A percentile compares a stretch with the other conserved stretches of the same genome.
phyloP scores from a whole-genome alignment of 1,140 invertebrate genomes.

The Papilio helenus region DNA sequence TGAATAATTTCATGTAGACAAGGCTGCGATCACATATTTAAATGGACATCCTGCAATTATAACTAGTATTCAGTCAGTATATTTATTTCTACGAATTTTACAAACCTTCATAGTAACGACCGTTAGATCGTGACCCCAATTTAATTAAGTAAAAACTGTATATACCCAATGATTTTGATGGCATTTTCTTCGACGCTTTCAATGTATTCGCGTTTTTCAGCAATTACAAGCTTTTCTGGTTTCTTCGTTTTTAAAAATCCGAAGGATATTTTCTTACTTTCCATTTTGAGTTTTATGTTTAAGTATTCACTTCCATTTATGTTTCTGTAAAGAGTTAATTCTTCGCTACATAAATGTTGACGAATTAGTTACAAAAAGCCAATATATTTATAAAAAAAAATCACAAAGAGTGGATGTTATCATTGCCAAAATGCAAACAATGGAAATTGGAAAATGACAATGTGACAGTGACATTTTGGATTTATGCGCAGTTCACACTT shows the following conservation, averaged over 20 bases:
- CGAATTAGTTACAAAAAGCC: neutral
- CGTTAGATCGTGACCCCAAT: neutral
- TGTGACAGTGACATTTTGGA: too few species aligned
- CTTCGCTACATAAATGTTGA: neutral
- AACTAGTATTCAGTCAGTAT: neutral
- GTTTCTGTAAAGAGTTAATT: neutral
- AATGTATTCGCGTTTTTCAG: conserved; percentile 85
- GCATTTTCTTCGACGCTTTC: conserved; percentile 89
- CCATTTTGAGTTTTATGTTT: conserved; percentile 52
- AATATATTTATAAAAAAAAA: neutral
- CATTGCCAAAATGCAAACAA: too few species aligned
- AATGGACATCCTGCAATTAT: neutral
- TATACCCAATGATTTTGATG: conserved; percentile 89
- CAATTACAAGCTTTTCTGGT: conserved; percentile 83
- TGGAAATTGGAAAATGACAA: too few species aligned
- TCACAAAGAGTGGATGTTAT: too few species aligned
- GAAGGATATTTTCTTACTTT: conserved; percentile 89
- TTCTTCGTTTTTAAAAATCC: conserved; percentile 89
- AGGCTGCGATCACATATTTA: neutral
- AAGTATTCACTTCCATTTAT: conserved; percentile 11
- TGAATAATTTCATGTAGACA: neutral
- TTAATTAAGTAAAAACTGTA: conserved; percentile 41
- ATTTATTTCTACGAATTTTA: conserved; percentile 8
- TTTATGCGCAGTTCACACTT: too few species aligned
- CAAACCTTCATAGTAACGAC: conserved; percentile 7